Base-by-base conservation (phyloP, 2,113 vertebrate genomes). In the Forbesichthys papilliferus region DNA sequence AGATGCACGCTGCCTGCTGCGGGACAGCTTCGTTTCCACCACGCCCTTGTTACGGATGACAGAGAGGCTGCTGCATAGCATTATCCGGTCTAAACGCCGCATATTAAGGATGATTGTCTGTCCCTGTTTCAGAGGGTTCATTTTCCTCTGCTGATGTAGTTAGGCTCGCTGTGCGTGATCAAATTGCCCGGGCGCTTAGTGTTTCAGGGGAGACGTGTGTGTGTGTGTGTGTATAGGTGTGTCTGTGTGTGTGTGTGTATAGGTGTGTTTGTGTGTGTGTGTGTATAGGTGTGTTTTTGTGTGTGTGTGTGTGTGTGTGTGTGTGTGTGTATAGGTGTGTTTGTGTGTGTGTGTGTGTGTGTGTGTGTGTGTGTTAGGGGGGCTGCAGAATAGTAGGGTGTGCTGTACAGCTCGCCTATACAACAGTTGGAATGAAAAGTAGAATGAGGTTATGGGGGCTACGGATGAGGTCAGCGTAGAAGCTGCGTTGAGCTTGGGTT, bases 71-170 rank as follows among this genome's bases (percentile, higher is more conserved):
- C 64, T 72, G 64, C 64, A 27, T 2, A 27, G 27, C 27, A 60
- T 42, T 65, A 75, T 70, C 80, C 76, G 77, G 71, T 83, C 65
- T 78, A 79, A 87, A 72, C 79, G 79, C 64, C 48, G 48, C 0
- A 20, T 49, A 64, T 67, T 18, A 72, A 27, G 71, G 71, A 67
- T 74, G 71, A 73, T 66, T 61, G 75, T 81, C 85, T 18, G 57
- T 81, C 65, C 75, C 71, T 78, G 77, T 74, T 74, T 11, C 66
- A 33, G 49, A 73, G 56, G 71, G 74, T 86, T 75, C 68, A 84
- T 64, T 71, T 69, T 79, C 81, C 83, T 42, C 86, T 87, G 83
- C 87, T 88, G 83, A 66, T 80, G 76, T 76, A 83, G 68, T 66
- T 53, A 42, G 76, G 33, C 63, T 63, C 56, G 58, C 70, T 66